Percentiles rank a stretch among this genome's conserved stretches.
These are phyloP conservation scores for Pristionchus arcanus DNA, from an alignment of 2,888 invertebrate species.

Conservation along the genomic window DNA sequence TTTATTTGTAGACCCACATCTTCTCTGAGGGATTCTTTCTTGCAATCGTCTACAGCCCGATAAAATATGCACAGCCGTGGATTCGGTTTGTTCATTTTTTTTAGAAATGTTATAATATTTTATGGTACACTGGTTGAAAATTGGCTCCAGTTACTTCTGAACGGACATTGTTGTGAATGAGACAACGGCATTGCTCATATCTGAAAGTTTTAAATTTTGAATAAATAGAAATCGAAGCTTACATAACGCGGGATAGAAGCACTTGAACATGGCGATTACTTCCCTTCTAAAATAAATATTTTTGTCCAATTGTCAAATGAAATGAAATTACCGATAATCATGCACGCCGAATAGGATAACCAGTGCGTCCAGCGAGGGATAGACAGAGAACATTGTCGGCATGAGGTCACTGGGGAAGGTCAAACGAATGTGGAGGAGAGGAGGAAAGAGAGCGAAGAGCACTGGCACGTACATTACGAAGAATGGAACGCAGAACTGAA, in stretches of 20 bases:
- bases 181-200: background rate
- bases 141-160: background rate
- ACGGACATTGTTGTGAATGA: background rate
- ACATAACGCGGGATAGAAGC: background rate
- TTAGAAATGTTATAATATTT: too few species aligned
- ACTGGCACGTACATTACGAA: constrained; percentile 24
- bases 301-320: background rate
- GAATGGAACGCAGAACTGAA: constrained; percentile 19
- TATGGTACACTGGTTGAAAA: too few species aligned
- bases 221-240: background rate
- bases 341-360: constrained; percentile 11
- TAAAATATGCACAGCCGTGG: background rate
- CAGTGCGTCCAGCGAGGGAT: background rate
- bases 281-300: background rate
- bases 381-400: background rate
- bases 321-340: background rate
- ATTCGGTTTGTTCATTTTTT: background rate
- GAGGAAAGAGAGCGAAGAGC: background rate
- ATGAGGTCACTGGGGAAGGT: background rate
- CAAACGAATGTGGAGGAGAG: constrained; percentile 16
- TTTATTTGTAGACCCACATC: background rate
- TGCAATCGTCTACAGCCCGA: background rate
- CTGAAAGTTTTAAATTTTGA: background rate
- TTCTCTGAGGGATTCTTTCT: background rate
- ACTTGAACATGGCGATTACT: background rate